Percentiles rank a stretch among this genome's conserved stretches.
Conservation (phyloP, 2,113 vertebrate species). For the Pteronura brasiliensis region DNA sequence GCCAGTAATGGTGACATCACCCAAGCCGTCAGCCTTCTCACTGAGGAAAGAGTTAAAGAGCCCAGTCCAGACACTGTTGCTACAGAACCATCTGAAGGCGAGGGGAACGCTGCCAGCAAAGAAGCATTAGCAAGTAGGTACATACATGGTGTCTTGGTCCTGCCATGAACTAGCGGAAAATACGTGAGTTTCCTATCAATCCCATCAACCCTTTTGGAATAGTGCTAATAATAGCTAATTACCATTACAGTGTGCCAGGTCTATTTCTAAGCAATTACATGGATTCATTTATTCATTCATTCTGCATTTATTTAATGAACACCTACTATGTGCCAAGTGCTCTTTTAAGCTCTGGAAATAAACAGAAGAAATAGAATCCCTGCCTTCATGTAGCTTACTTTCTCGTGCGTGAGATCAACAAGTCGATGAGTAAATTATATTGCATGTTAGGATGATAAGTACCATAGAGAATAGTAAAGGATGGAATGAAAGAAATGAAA, state of each 20-base stretch:
- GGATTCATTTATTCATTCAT: not conserved
- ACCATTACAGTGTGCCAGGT: not conserved
- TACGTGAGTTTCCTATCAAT: not conserved
- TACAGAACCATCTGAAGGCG: slow-evolving; percentile 75
- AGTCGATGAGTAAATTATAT: not conserved
- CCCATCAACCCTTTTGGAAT: not conserved
- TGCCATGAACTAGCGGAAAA: not conserved
- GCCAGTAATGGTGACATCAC: slow-evolving; percentile 93
- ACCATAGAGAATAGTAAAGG: not conserved
- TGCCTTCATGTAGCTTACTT: not conserved
- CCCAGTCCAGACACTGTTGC: slow-evolving; percentile 71
- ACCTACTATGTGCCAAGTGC: not conserved
- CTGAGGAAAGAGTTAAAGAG: slow-evolving; percentile 80
- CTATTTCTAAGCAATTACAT: not conserved
- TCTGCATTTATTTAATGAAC: not conserved
- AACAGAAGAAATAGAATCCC: not conserved
- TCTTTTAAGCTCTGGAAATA: not conserved
- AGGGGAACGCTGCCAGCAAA: slow-evolving; percentile 73
- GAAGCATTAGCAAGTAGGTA: slow-evolving; percentile 80
- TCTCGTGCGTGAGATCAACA: not conserved
- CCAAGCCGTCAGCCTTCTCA: slow-evolving; percentile 92
- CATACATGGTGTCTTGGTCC: not conserved
- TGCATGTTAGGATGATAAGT: not conserved
- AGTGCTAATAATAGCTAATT: not conserved
- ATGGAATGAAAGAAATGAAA: not conserved